Conservation (phyloP, 2,888 invertebrate species). For the Thera obeliscata region DNA sequence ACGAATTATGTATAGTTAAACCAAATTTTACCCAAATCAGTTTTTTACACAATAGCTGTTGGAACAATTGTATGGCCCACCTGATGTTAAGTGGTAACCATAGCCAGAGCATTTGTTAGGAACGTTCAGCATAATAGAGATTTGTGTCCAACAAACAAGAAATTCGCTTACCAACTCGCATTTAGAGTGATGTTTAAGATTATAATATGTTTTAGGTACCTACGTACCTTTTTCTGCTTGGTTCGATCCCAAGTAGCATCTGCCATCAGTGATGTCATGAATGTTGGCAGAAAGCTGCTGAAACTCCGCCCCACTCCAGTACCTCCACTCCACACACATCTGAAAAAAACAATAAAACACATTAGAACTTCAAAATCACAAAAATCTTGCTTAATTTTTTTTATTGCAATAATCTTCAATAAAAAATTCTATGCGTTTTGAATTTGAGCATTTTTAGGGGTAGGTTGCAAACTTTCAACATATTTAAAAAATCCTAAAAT, state of each 20-base stretch:
- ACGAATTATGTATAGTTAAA: too few species aligned
- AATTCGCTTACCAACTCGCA: too few species aligned
- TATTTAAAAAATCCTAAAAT: neutral
- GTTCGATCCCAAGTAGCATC: neutral
- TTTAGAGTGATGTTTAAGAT: neutral
- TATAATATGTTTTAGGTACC: constrained; percentile 2
- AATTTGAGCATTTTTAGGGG: too few species aligned
- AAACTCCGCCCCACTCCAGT: neutral
- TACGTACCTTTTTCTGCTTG: constrained; percentile 1
- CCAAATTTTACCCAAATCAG: too few species aligned
- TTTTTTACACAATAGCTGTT: too few species aligned
- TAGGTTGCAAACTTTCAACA: neutral
- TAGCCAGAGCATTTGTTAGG: too few species aligned
- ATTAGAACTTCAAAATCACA: constrained; percentile 41
- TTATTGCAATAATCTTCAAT: neutral
- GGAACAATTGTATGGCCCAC: too few species aligned
- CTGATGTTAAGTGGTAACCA: too few species aligned
- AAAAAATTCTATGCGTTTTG: too few species aligned
- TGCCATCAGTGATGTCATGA: neutral
- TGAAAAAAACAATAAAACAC: constrained; percentile 54
- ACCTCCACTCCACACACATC: constrained; percentile 38
- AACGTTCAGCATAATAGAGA: too few species aligned
- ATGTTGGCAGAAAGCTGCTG: neutral
- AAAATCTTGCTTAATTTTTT: neutral
- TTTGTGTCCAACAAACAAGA: too few species aligned